Evolutionary conservation across 1,140 invertebrate genomes (phyloP).

Genomic region (Drosophila carrolli): DNA sequence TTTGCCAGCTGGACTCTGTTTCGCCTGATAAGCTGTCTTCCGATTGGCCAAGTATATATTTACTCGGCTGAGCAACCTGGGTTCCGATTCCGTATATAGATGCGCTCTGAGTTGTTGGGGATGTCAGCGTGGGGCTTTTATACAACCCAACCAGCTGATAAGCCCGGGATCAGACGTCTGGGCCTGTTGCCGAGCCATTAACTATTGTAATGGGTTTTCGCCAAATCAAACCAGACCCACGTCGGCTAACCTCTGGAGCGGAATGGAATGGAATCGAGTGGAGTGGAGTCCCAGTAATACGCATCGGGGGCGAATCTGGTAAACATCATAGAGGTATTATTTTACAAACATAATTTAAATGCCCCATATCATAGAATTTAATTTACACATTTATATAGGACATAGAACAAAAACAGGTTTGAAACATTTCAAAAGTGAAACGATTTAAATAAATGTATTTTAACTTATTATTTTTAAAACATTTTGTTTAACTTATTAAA

Average conservation of each 20-base stretch:
- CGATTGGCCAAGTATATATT: conserved; percentile 13
- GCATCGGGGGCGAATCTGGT: not conserved
- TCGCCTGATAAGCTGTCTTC: conserved; percentile 25
- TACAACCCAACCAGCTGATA: conserved; percentile 25
- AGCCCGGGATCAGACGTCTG: conserved; percentile 29
- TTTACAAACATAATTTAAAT: no score
- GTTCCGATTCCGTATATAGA: conserved; percentile 12
- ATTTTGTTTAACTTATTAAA: no score
- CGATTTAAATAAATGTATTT: no score
- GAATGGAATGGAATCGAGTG: not conserved
- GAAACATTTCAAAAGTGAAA: no score
- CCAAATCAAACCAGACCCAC: not conserved
- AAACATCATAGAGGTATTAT: not conserved
- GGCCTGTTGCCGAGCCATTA: conserved; percentile 43
- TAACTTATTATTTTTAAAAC: no score
- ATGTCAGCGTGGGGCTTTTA: conserved; percentile 30
- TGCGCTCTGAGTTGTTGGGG: conserved; percentile 14
- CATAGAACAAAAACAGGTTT: no score
- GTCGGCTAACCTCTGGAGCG: not conserved
- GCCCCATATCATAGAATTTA: no score
- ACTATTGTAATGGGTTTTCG: conserved; percentile 17
- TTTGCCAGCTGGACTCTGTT: conserved; percentile 44
- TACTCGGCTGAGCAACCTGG: conserved; percentile 5
- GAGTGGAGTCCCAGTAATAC: not conserved
- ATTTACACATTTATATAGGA: no score